Conservation (phyloP, 2,113 vertebrate genomes). For the Dascyllus trimaculatus region DNA sequence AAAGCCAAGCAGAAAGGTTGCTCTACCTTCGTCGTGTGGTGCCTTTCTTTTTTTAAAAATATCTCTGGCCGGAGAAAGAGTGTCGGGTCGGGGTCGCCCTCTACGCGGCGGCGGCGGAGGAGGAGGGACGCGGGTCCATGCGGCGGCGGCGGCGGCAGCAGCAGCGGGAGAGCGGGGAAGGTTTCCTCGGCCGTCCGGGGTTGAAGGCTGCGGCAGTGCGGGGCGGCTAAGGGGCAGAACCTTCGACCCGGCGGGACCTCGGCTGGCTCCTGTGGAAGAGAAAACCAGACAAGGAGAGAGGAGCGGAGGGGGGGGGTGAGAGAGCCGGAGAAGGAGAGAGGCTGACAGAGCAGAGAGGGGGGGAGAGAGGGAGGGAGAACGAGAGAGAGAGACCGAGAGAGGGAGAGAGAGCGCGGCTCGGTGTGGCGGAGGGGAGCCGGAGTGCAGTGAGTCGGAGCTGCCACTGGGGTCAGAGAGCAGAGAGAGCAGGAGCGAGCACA, state of each 20-base stretch:
- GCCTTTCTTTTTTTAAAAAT: background rate
- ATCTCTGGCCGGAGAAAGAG: constrained; percentile 75
- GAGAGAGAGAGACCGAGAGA: too few relatives aligned
- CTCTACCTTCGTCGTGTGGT: constrained; percentile 78
- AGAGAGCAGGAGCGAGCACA: constrained; percentile 85
- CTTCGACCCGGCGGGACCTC: constrained; percentile 92
- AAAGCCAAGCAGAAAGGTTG: constrained; percentile 83
- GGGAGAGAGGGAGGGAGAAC: constrained; percentile 29
- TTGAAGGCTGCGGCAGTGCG: constrained; percentile 74
- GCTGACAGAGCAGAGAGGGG: constrained; percentile 20
- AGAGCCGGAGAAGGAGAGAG: constrained; percentile 39
- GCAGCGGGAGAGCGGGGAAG: constrained; percentile 53
- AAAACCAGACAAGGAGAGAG: constrained; percentile 76
- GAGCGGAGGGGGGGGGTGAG: constrained; percentile 69
- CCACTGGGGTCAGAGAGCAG: constrained; percentile 96
- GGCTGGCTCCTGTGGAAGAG: constrained; percentile 82
- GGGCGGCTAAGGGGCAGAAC: constrained; percentile 89
- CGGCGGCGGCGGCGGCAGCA: constrained; percentile 65
- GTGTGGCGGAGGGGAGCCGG: constrained; percentile 74
- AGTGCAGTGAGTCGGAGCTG: constrained; percentile 91
- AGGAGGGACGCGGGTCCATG: constrained; percentile 87
- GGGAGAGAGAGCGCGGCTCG: constrained; percentile 72
- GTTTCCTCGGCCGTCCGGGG: constrained; percentile 67
- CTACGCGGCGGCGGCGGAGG: constrained; percentile 80
- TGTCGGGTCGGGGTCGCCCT: constrained; percentile 88